These are phyloP conservation scores for Timandra comae DNA, from an alignment of 2,888 invertebrate genomes.

Conservation along the genomic window DNA sequence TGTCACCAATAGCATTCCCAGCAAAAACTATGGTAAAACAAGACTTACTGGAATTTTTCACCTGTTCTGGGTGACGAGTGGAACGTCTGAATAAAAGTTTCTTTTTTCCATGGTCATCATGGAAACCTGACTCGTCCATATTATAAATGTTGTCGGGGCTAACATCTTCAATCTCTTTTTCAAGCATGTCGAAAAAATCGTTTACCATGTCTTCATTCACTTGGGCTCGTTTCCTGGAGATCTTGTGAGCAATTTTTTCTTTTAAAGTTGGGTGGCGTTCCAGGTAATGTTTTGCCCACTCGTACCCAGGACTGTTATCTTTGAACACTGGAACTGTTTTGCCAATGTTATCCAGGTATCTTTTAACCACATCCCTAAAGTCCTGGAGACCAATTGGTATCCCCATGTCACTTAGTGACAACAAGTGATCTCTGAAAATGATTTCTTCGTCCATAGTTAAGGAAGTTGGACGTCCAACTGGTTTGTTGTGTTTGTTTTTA, in stretches of 20 bases:
- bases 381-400: conserved; percentile 14
- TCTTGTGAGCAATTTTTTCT: conserved; percentile 3
- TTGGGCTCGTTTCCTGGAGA: conserved; percentile 9
- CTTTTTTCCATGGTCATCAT: neutral
- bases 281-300: conserved; percentile 2
- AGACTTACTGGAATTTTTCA: conserved; percentile 23
- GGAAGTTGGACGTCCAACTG: neutral
- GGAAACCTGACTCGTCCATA: conserved; percentile 18
- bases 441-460: conserved; percentile 2
- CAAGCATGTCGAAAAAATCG: conserved; percentile 10
- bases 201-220: conserved; percentile 9
- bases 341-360: conserved; percentile 10
- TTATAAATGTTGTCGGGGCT: conserved; percentile 21
- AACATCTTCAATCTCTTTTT: conserved; percentile 18
- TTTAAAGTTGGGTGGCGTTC: neutral
- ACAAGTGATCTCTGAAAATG: conserved; percentile 3
- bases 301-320: conserved; percentile 10
- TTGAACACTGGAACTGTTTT: conserved; percentile 16
- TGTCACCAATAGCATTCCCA: conserved; percentile 19
- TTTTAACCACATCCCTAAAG: conserved; percentile 11
- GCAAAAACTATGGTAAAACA: conserved; percentile 22
- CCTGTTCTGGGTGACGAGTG: conserved; percentile 20
- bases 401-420: conserved; percentile 9
- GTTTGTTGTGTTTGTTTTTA: conserved; percentile 3
- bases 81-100: conserved; percentile 18